Base-by-base conservation (phyloP, 2,888 invertebrate genomes). In the Nemoura dubitans region DNA sequence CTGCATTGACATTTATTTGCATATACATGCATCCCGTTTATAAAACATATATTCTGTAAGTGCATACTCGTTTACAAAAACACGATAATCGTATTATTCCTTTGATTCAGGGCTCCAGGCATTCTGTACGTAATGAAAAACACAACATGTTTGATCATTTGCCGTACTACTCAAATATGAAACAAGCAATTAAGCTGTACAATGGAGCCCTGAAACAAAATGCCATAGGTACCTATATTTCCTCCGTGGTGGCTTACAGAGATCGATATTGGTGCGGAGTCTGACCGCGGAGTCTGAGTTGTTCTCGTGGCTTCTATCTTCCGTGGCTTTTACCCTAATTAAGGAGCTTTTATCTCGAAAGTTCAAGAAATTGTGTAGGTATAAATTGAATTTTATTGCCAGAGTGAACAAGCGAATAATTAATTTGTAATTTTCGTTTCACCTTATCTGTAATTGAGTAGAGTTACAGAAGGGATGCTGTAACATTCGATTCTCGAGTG, bases 401-500 rank as follows among this genome's bases (percentile, higher is more conserved):
- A 59, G 59, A 59, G 16, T 14, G 21, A 59, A 59, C 59, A 59
- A 10, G 59, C 3, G 59, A 59, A 59, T 59, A 59, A 59, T 59
- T 59, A 59, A 59, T 59, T 59, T 59, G 59, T 59, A 59, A 59
- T 59, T 59, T 59, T 59, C 59, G 21, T 59, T 59, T 59, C 59
- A 21, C 16, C 59, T 7, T 59, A 36, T 59, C 21, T 7, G 21
- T 59, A 59, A 59, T 59, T 59, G 59, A 59, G 21, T 21, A 59
- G 10, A 59, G 16, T 6, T 6, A 10, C 36, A 36, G 16, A 36
- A 21, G 59, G 59, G 14, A 59, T 59, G 21, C 59, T 7, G 59
- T 59, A 59, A 59, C 6, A 59, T 59, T 21, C 59, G 59, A 21
- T 59, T 21, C 21, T 59, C 59, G 21, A 59, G 59, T 21, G 59